Conservation (phyloP, 2,888 invertebrate genomes). For the Orchesella flavescens region DNA sequence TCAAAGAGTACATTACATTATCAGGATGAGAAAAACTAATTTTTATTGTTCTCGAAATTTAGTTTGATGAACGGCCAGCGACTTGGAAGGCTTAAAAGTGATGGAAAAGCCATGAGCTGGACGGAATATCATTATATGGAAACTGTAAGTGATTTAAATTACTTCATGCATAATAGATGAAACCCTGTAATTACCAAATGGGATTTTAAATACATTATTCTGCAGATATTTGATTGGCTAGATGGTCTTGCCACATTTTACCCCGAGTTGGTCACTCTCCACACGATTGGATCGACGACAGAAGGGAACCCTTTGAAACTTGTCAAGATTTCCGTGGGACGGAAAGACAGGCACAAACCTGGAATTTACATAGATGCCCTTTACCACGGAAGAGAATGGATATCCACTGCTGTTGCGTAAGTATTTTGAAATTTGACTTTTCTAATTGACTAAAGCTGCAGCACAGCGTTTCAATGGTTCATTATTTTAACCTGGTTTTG, state of each 20-base stretch:
- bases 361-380: conserved; percentile 75
- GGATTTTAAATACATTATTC: not conserved
- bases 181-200: not conserved
- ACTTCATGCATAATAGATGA: not conserved
- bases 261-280: conserved; percentile 77
- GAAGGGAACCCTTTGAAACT: conserved; percentile 79
- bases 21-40: conserved; percentile 3
- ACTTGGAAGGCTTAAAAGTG: conserved; percentile 43
- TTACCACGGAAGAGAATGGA: conserved; percentile 53
- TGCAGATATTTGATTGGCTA: conserved; percentile 69
- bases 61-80: conserved; percentile 48
- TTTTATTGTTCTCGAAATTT: not conserved
- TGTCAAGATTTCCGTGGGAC: conserved; percentile 79
- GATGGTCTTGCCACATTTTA: conserved; percentile 74
- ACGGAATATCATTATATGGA: conserved; percentile 55
- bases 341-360: conserved; percentile 68
- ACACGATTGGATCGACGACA: conserved; percentile 78
- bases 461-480: no score
- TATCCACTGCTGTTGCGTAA: conserved; percentile 28
- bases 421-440: no score
- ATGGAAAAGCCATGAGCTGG: conserved; percentile 53
- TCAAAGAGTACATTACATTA: no score
- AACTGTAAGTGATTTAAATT: conserved; percentile 6
- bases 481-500: not conserved
- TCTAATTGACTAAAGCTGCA: no score